Base-by-base conservation (phyloP, 2,797 vertebrate species). In the Ptychadena robeensis region DNA sequence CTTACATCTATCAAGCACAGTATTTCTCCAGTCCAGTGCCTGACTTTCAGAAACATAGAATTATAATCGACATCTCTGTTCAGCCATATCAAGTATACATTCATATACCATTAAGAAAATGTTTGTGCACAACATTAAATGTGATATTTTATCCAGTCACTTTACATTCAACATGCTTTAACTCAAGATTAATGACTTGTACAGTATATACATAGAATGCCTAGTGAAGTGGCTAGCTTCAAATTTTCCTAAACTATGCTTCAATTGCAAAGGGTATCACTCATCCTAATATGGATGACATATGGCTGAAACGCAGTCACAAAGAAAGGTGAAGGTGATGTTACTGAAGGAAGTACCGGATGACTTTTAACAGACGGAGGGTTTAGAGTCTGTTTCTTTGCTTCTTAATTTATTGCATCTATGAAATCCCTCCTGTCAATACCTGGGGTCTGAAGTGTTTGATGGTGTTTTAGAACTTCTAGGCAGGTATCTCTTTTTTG, bases 381-480 rank as follows among this genome's bases (percentile, higher is more conserved):
- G 25, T 35, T 74, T 57, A 68, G 32, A 61, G 34, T 11, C 63
- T 64, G n/a, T 63, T 84, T 53, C 30, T 32, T 11, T 37, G 15
- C 30, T 12, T 14, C 37, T 44, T 75, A 76, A 80, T 85, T 80
- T 61, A 82, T 2, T 25, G 38, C 34, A 53, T 68, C 80, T 18
- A 68, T 59, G 71, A 75, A 74, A 74, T 73, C 76, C 82, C 71
- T 78, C 32, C 44, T 69, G 70, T 80, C 76, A 69, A 69, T 74
- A 68, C 70, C 61, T 59, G 40, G 76, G 63, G 37, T 30, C 40
- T 61, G n/a, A 40, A 69, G 34, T 73, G 70, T 73, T 74, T 67
- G 63, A 63, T 79, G 68, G 38, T 59, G 57, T 75, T 84, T 84
- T n/a, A 80, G 70, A 78, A 76, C 40, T 69, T 64, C 71, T 30